These are phyloP conservation scores for Rallus limicola DNA, from an alignment of 2,113 vertebrate species.

Conservation along the genomic window DNA sequence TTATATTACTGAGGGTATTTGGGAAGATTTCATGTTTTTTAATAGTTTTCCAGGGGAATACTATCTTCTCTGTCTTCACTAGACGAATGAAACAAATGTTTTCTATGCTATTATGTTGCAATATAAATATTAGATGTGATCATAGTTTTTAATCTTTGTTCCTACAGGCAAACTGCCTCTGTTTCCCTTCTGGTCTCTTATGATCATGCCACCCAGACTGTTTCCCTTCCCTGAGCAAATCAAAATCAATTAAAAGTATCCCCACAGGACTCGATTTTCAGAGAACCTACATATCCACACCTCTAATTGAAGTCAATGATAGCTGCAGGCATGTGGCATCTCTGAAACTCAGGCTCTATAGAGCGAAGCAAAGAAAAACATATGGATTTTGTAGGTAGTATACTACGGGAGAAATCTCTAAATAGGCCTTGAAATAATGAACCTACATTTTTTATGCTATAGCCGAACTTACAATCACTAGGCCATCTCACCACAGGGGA, in stretches of 20 bases:
- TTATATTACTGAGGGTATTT: neutral
- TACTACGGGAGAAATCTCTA: conserved; percentile 71
- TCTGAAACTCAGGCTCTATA: conserved; percentile 22
- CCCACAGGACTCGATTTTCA: conserved; percentile 34
- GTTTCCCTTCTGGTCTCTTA: conserved; percentile 3
- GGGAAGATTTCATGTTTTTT: neutral
- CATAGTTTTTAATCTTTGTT: neutral
- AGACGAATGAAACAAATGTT: neutral
- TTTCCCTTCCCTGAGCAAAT: conserved; percentile 56
- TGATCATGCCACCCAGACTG: conserved; percentile 31
- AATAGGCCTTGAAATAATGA: conserved; percentile 70
- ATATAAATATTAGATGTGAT: neutral
- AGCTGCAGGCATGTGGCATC: conserved; percentile 42
- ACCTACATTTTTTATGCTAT: conserved; percentile 64
- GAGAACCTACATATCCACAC: conserved; percentile 25
- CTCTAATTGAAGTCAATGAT: conserved; percentile 56
- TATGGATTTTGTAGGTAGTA: conserved; percentile 70
- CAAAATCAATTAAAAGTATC: conserved; percentile 52
- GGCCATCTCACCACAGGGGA: conserved; percentile 60
- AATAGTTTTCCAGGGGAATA: neutral
- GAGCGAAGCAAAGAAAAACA: conserved; percentile 60
- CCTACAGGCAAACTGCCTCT: neutral
- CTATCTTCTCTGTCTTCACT: neutral
- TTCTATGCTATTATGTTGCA: neutral
- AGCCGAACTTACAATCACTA: conserved; percentile 67